Conservation (phyloP, 2,797 vertebrate genomes). For the Gadopsis bispinosus region DNA sequence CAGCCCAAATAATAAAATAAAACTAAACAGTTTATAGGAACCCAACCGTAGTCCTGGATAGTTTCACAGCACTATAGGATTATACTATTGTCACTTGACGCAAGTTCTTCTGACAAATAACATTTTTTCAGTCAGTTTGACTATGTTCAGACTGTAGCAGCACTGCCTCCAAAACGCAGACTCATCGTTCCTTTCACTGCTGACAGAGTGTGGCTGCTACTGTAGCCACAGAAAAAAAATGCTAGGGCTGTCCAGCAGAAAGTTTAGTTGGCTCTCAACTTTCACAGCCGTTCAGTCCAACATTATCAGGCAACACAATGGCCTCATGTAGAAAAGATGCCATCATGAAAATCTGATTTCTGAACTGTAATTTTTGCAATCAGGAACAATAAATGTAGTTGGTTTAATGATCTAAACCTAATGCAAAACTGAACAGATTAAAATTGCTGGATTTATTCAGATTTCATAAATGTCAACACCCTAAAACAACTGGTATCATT, state of each 20-base stretch:
- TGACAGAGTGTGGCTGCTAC: constrained; percentile 31
- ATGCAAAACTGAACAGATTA: neutral
- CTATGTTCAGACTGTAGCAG: constrained; percentile 6
- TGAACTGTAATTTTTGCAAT: neutral
- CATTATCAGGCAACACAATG: neutral
- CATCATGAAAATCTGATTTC: neutral
- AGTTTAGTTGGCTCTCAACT: constrained; percentile 10
- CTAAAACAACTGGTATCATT: neutral
- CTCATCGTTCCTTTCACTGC: constrained; percentile 41
- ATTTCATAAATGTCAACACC: neutral
- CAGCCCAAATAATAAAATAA: neutral
- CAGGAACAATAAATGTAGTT: neutral
- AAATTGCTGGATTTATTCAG: neutral
- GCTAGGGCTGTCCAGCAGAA: constrained; percentile 7
- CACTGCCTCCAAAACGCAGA: constrained; percentile 16
- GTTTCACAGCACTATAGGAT: neutral
- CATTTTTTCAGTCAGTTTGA: neutral
- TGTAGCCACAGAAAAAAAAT: neutral
- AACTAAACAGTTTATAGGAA: neutral
- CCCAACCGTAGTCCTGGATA: neutral
- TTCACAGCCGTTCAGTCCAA: neutral
- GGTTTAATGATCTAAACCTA: neutral
- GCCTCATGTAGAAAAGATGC: neutral
- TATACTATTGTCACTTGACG: neutral
- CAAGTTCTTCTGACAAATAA: neutral